phyloP scores from a whole-genome alignment of 1,140 invertebrate species.

The Calosoma granatense region DNA sequence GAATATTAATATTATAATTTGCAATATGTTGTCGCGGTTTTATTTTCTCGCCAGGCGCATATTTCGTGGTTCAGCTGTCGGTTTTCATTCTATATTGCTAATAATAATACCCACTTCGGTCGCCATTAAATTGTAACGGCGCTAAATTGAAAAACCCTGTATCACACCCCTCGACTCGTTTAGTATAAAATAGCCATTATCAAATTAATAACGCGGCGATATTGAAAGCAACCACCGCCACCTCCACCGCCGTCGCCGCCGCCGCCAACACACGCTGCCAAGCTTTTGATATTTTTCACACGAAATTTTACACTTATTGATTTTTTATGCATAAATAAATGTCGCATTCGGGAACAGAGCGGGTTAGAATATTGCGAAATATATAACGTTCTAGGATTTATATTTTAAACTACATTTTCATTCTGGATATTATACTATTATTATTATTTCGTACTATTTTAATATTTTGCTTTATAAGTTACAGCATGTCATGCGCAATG shows the following conservation, averaged over 20 bases:
- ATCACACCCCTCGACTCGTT: constrained; percentile 8
- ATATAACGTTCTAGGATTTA: no score
- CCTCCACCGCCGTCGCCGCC: neutral
- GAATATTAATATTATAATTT: no score
- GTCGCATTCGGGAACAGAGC: no score
- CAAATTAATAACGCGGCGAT: constrained; percentile 15
- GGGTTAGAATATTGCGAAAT: no score
- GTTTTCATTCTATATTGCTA: neutral
- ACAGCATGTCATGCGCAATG: neutral
- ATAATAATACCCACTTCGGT: constrained; percentile 3
- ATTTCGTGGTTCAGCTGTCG: neutral
- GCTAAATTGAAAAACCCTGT: constrained; percentile 22
- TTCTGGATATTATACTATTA: no score
- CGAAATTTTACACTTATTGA: neutral
- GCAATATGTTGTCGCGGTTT: no score
- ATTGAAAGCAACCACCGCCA: constrained; percentile 9
- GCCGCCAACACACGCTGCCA: neutral
- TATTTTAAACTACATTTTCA: no score
- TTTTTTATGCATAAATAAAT: neutral
- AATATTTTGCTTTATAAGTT: no score
- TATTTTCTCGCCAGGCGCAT: no score
- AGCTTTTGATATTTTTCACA: neutral
- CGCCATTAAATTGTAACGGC: constrained; percentile 13
- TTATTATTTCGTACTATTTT: no score
- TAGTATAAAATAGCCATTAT: constrained; percentile 15